A percentile compares a stretch with the other conserved stretches of the same genome.
These are phyloP conservation scores for Geothlypis trichas DNA, from an alignment of 2,113 vertebrate species.

Conservation along the genomic window DNA sequence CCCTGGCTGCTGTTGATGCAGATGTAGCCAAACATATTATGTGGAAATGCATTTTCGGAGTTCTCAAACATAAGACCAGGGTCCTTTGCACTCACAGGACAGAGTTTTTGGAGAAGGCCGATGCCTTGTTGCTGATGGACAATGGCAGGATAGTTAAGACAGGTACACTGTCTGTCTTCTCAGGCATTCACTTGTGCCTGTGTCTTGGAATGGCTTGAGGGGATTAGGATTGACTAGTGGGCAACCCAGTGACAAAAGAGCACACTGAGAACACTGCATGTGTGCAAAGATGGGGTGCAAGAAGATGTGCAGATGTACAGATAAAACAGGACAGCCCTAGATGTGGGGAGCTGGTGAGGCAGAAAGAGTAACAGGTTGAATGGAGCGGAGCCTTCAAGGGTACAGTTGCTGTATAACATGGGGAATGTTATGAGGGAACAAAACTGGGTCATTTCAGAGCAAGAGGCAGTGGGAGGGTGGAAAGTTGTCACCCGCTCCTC, in stretches of 20 bases:
- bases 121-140: conserved; percentile 87
- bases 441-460: neutral
- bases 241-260: neutral
- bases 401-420: neutral
- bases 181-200: neutral
- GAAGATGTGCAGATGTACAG: neutral
- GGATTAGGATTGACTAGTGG: neutral
- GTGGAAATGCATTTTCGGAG: conserved; percentile 85
- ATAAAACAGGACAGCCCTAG: neutral
- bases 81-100: conserved; percentile 93
- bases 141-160: conserved; percentile 82
- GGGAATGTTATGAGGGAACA: neutral
- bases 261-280: neutral
- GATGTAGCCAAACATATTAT: conserved; percentile 93
- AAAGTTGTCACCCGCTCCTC: neutral
- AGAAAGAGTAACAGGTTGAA: neutral
- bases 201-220: neutral
- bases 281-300: neutral
- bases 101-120: conserved; percentile 85
- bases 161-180: conserved; percentile 72
- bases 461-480: neutral
- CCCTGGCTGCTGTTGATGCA: conserved; percentile 91
- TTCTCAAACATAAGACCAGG: conserved; percentile 86
- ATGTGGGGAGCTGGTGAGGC: neutral
- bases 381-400: neutral